Evolutionary conservation across 2,797 vertebrate genomes (phyloP).

Genomic region (Siniperca scherzeri): DNA sequence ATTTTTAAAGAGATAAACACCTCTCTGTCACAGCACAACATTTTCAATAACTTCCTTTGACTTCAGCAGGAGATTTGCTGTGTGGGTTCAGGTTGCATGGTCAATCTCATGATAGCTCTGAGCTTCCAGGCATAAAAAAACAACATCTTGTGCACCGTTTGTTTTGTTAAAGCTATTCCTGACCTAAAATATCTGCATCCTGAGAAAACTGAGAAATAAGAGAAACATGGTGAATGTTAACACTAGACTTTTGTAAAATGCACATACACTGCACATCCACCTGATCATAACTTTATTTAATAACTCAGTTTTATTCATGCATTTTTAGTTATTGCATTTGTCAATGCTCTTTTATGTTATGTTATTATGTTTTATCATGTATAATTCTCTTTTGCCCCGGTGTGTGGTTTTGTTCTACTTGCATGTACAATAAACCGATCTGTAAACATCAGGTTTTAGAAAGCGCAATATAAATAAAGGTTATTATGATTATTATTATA

Average conservation of each 20-base stretch:
- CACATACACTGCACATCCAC: neutral
- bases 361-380: neutral
- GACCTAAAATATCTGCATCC: constrained; percentile 38
- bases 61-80: constrained; percentile 33
- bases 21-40: constrained; percentile 28
- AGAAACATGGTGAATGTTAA: constrained; percentile 1
- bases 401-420: constrained; percentile 4
- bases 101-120: constrained; percentile 37
- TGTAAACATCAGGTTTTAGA: neutral
- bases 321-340: neutral
- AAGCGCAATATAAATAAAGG: neutral
- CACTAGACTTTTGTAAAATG: neutral
- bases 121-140: constrained; percentile 19
- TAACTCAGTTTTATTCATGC: neutral
- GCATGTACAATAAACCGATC: neutral
- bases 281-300: neutral
- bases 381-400: neutral
- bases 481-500: constrained; percentile 13
- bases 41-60: constrained; percentile 42
- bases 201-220: constrained; percentile 32
- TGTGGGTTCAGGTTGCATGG: constrained; percentile 34
- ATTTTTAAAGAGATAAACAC: constrained; percentile 53
- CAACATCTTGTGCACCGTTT: constrained; percentile 23
- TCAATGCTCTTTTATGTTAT: neutral
- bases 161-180: constrained; percentile 24